Percentiles rank a stretch among this genome's conserved stretches.
Conservation (phyloP, 30 jellyfish, hydroid and myxozoan genomes). For the Clytia hemisphaerica region DNA sequence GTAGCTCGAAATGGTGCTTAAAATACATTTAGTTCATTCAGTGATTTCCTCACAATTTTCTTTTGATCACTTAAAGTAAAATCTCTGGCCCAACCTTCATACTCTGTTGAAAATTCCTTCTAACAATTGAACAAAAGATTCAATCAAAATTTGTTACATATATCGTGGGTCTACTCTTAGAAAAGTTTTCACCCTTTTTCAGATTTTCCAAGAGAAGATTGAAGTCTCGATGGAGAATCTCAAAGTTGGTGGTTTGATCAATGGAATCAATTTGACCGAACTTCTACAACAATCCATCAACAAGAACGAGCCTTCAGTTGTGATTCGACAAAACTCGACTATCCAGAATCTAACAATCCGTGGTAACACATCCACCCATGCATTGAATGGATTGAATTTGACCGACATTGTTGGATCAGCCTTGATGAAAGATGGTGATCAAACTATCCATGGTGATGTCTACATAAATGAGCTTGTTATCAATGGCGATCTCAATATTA, state of each 20-base stretch:
- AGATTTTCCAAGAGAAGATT: too few species aligned
- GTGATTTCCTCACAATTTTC: neutral
- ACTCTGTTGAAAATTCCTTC: too few species aligned
- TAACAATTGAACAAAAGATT: too few species aligned
- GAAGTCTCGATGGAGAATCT: conserved; percentile 21
- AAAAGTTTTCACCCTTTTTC: too few species aligned
- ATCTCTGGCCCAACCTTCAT: neutral
- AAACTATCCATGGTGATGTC: conserved; percentile 20
- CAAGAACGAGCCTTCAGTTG: conserved; percentile 12
- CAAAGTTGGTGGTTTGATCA: conserved; percentile 44
- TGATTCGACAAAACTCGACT: conserved; percentile 50
- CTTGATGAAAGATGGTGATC: conserved; percentile 44
- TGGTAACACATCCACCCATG: conserved; percentile 34
- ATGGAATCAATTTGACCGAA: conserved; percentile 42
- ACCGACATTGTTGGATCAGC: conserved; percentile 48
- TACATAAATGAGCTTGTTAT: neutral
- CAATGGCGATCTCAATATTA: neutral
- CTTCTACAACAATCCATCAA: conserved; percentile 45
- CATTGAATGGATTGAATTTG: conserved; percentile 35
- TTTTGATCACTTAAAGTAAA: neutral
- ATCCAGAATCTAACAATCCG: conserved; percentile 19
- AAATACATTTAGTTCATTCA: neutral
- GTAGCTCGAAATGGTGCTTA: neutral
- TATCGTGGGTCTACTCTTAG: too few species aligned
- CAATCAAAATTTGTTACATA: too few species aligned